Base-by-base conservation (phyloP, 2,113 vertebrate genomes). In the Oreotrochilus melanogaster region DNA sequence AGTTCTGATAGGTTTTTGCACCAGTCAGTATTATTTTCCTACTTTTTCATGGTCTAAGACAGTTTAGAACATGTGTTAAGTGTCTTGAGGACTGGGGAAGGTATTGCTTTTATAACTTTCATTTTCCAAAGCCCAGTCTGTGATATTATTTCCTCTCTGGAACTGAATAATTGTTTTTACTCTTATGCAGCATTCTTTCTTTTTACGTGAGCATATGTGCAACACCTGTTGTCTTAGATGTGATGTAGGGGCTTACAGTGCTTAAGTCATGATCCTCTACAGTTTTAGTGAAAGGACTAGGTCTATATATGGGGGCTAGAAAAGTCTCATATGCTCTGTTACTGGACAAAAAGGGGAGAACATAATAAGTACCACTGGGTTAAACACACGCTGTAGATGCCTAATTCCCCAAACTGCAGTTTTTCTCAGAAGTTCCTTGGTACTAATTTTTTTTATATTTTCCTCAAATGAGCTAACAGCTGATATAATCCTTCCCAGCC, bases 391-490 rank as follows among this genome's bases (percentile, higher is more conserved):
- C 18, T 42, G 8, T 62, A 51, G 35, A n/a, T 67, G 56, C 17
- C 13, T 7, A 5, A 69, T 64, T 89, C 39, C 14, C 23, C 6
- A 17, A 76, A 85, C 10, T 58, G 17, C 28, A 47, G 2, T 57
- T 92, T 57, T 69, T 48, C 37, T 81, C 70, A 76, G 74, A 72
- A 82, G 23, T 18, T 43, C 18, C 58, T 7, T 4, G 24, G 12
- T 64, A 78, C 80, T 89, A 57, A 51, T 83, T 56, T 90, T 6
- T 66, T 66, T 74, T n/a, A 12, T 50, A 30, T 73, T 79, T 94
- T 92, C 25, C 57, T 85, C 42, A 93, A 45, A 79, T 87, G 73
- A 94, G 62, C 42, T 65, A 94, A 43, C 14, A 69, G 23, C 45
- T 91, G n/a, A 81, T 37, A 78, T 79, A 89, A 80, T 72, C 30